Evolutionary conservation across 2,888 invertebrate genomes (phyloP).

Genomic region (Uropetala carovei): DNA sequence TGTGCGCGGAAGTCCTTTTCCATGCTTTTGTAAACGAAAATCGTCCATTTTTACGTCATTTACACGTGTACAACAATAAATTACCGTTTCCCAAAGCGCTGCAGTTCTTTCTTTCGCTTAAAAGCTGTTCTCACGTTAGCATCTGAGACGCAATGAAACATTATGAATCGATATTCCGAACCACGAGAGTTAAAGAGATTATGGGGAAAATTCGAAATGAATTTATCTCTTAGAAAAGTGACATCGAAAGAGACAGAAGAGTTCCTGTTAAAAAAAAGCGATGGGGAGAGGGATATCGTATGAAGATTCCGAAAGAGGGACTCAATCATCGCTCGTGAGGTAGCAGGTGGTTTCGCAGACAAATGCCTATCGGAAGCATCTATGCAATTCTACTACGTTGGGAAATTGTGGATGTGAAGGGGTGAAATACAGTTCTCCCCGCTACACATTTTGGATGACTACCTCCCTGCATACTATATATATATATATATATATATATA

Average conservation of each 20-base stretch:
- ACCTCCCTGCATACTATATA: too few species aligned
- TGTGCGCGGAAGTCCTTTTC: too few species aligned
- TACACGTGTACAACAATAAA: too few species aligned
- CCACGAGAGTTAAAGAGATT: neutral
- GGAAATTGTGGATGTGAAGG: too few species aligned
- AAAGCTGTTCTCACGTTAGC: neutral
- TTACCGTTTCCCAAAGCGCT: too few species aligned
- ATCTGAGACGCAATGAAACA: neutral
- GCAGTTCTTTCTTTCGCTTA: too few species aligned
- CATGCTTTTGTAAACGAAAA: too few species aligned
- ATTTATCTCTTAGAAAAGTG: neutral
- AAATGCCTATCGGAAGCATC: neutral
- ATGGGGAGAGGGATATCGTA: neutral
- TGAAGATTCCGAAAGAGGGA: neutral
- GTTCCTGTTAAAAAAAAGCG: neutral
- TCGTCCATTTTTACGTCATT: too few species aligned
- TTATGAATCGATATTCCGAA: neutral
- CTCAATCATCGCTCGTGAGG: neutral
- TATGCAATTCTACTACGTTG: neutral
- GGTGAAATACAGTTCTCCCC: too few species aligned
- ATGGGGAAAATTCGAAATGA: neutral
- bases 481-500: too few species aligned
- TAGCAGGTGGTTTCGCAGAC: conserved; percentile 26
- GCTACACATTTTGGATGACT: too few species aligned
- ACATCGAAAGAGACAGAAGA: neutral